phyloP scores from a whole-genome alignment of 2,113 vertebrate species.

The Gobiocypris rarus region DNA sequence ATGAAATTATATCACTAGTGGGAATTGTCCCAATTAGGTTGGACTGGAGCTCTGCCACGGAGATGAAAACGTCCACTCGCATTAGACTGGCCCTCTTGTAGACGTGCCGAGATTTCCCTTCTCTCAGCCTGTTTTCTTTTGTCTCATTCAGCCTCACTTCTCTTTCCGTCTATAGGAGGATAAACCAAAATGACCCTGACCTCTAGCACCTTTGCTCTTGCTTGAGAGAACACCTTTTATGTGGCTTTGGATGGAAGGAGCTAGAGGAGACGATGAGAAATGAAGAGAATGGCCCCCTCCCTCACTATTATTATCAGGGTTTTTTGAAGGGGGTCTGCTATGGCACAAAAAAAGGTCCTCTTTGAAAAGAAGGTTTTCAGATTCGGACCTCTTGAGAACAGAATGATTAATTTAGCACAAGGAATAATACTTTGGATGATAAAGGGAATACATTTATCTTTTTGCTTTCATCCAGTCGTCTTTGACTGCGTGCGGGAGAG shows the following conservation, averaged over 20 bases:
- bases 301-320: constrained; percentile 34
- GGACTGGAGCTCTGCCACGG: constrained; percentile 56
- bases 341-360: constrained; percentile 42
- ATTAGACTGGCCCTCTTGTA: constrained; percentile 52
- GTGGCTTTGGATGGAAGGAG: constrained; percentile 1
- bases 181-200: constrained; percentile 37
- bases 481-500: constrained; percentile 45
- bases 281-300: not conserved
- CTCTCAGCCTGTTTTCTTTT: not conserved
- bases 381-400: constrained; percentile 55
- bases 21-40: constrained; percentile 66
- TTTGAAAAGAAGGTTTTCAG: constrained; percentile 45
- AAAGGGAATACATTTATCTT: constrained; percentile 66
- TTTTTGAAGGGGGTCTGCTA: not conserved
- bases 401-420: constrained; percentile 65
- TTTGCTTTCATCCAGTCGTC: constrained; percentile 57
- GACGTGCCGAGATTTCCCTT: constrained; percentile 15
- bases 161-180: not conserved
- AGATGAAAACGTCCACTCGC: constrained; percentile 59
- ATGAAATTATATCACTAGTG: constrained; percentile 63
- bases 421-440: constrained; percentile 60
- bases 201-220: constrained; percentile 20
- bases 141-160: constrained; percentile 15
- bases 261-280: not conserved
- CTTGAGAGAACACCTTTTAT: constrained; percentile 37